Percentiles rank a stretch among this genome's conserved stretches.
phyloP scores from a whole-genome alignment of 1,140 invertebrate species.

The Brachionus asplanchnoidis region DNA sequence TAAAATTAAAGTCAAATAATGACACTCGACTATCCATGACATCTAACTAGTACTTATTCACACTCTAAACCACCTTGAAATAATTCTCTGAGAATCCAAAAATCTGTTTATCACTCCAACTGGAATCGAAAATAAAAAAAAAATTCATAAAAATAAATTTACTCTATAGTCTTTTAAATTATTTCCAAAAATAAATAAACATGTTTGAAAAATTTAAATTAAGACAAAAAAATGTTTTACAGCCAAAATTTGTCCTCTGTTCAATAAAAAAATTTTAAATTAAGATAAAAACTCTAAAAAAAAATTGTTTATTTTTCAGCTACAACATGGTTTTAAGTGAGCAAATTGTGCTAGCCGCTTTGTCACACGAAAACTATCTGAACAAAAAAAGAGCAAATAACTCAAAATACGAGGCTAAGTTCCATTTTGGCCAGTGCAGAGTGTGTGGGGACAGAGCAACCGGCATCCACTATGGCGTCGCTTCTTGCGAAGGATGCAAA shows the following conservation, averaged over 20 bases:
- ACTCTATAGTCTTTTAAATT: neutral
- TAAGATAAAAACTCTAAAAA: neutral
- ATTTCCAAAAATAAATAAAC: neutral
- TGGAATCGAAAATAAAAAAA: too few species aligned
- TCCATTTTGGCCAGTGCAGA: constrained; percentile 2
- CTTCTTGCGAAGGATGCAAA: constrained; percentile 30
- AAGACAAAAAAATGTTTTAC: neutral
- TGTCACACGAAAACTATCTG: neutral
- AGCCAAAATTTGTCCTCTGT: neutral
- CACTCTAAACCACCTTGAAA: neutral
- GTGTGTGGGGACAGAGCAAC: constrained; percentile 6
- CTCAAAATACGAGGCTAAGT: neutral
- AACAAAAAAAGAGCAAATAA: neutral
- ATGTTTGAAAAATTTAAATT: neutral
- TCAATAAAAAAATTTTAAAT: neutral
- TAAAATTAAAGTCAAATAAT: neutral
- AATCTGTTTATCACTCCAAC: neutral
- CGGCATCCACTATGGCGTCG: constrained; percentile 42
- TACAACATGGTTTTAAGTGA: neutral
- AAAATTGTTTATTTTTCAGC: neutral
- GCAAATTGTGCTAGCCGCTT: neutral
- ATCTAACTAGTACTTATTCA: neutral
- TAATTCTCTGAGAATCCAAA: neutral
- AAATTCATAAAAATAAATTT: neutral
- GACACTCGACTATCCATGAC: neutral